phyloP scores from a whole-genome alignment of 1,140 invertebrate genomes.

The Halotydeus destructor region DNA sequence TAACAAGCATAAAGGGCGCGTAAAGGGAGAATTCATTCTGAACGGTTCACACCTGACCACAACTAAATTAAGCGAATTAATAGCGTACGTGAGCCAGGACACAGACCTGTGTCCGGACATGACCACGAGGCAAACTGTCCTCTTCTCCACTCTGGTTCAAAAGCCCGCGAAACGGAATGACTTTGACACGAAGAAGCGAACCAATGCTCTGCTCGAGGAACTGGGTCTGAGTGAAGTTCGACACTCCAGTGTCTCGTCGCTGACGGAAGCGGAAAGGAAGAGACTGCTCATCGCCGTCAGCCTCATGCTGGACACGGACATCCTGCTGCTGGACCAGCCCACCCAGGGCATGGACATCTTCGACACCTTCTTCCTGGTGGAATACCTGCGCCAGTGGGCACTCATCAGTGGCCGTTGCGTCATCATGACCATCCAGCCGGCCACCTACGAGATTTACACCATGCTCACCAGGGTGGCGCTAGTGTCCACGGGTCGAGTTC shows the following conservation, averaged over 20 bases:
- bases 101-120: conserved; percentile 39
- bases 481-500: conserved; percentile 63
- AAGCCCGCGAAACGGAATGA: conserved; percentile 28
- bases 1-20: conserved; percentile 24
- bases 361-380: conserved; percentile 81
- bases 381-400: conserved; percentile 82
- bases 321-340: conserved; percentile 66
- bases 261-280: conserved; percentile 64
- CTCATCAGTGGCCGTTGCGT: conserved; percentile 50
- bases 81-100: conserved; percentile 40
- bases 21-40: conserved; percentile 55
- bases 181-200: conserved; percentile 37
- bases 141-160: conserved; percentile 50
- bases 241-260: conserved; percentile 46
- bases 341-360: conserved; percentile 86
- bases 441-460: conserved; percentile 83
- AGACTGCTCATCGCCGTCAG: conserved; percentile 68
- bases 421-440: conserved; percentile 73
- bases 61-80: conserved; percentile 36
- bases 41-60: conserved; percentile 59
- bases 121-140: conserved; percentile 55
- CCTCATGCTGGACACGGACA: conserved; percentile 46
- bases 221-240: conserved; percentile 62
- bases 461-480: conserved; percentile 68
- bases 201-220: conserved; percentile 65